A percentile compares a stretch with the other conserved stretches of the same genome.
Conservation (phyloP, 2,888 invertebrate species). For the Alcis repandata region DNA sequence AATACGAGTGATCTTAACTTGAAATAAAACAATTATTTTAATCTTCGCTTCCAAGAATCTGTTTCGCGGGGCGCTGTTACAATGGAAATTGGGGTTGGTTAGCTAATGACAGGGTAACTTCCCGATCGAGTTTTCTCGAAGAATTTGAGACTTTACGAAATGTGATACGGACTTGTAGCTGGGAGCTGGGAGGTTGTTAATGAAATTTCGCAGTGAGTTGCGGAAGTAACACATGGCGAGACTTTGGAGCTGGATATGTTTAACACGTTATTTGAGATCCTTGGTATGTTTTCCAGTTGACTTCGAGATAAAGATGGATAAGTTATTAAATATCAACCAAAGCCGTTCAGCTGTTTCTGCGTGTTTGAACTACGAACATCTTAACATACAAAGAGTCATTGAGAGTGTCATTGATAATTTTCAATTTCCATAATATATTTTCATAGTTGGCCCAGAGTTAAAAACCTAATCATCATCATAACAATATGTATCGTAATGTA, state of each 20-base stretch:
- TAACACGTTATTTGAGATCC: conserved; percentile 1
- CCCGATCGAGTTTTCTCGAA: conserved; percentile 28
- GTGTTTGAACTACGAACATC: too few relatives aligned
- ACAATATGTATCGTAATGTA: too few relatives aligned
- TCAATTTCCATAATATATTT: too few relatives aligned
- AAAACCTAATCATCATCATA: too few relatives aligned
- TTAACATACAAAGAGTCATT: too few relatives aligned
- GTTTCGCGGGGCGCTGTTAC: conserved; percentile 32
- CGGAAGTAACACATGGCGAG: conserved; percentile 21
- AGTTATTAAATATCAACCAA: too few relatives aligned
- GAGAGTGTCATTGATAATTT: too few relatives aligned
- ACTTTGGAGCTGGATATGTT: conserved; percentile 10
- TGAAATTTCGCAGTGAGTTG: conserved; percentile 14
- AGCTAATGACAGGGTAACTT: conserved; percentile 40
- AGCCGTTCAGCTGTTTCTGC: too few relatives aligned
- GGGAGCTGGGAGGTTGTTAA: conserved; percentile 13
- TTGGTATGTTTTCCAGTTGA: neutral
- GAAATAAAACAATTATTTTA: conserved; percentile 37
- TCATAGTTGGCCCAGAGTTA: too few relatives aligned
- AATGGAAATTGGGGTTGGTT: conserved; percentile 45
- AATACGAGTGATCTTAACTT: conserved; percentile 31
- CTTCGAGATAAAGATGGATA: too few relatives aligned
- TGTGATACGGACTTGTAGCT: conserved; percentile 13
- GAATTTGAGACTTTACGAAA: conserved; percentile 17
- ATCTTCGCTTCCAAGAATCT: conserved; percentile 29